A percentile compares a stretch with the other conserved stretches of the same genome.
Conservation (phyloP, 2,888 invertebrate species). For the Acrocyrtus sp. region DNA sequence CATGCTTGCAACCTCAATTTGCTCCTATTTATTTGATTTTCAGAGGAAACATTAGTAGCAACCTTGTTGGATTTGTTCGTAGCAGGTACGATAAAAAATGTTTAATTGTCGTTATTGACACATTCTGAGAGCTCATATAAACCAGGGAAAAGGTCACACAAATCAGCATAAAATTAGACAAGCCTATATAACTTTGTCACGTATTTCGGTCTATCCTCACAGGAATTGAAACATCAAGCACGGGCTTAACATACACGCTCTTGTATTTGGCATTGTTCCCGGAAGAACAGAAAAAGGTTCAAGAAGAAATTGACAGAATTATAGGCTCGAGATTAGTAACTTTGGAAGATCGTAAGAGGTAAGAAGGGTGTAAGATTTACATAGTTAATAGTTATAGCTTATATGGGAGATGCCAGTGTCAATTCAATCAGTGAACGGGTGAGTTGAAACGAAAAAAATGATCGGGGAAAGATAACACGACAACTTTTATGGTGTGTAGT, state of each 20-base stretch:
- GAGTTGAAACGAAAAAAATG: too few relatives aligned
- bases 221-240: slow-evolving; percentile 55
- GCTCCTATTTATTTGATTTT: slow-evolving; percentile 1
- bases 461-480: too few relatives aligned
- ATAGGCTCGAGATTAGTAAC: slow-evolving; percentile 35
- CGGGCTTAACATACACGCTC: slow-evolving; percentile 42
- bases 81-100: neutral
- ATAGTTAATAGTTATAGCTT: too few relatives aligned
- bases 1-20: too few relatives aligned
- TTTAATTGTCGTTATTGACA: too few relatives aligned
- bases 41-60: slow-evolving; percentile 26
- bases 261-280: slow-evolving; percentile 50
- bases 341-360: slow-evolving; percentile 51
- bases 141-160: too few relatives aligned
- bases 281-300: slow-evolving; percentile 47
- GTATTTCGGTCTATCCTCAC: neutral
- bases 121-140: too few relatives aligned
- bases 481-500: too few relatives aligned
- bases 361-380: too few relatives aligned
- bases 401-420: neutral
- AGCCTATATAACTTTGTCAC: too few relatives aligned
- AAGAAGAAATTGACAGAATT: slow-evolving; percentile 53
- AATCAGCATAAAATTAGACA: too few relatives aligned
- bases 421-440: neutral
- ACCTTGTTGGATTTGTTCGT: slow-evolving; percentile 14